Conservation (phyloP, 1,140 invertebrate genomes). For the Reticulitermes speratus region DNA sequence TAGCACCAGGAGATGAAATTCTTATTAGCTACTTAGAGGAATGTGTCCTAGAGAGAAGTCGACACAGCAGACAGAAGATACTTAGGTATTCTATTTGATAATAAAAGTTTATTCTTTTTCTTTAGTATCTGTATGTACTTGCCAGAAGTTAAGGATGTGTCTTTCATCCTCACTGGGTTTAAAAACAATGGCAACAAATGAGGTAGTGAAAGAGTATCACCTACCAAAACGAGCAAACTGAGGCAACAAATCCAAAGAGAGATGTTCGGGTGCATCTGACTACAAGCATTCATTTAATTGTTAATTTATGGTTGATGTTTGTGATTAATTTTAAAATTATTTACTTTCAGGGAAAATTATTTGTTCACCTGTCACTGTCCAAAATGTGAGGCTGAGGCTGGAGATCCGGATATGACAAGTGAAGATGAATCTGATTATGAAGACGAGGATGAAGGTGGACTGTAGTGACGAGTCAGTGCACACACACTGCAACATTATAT, state of each 20-base stretch:
- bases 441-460: neutral
- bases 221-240: too few species aligned
- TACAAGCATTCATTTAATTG: too few species aligned
- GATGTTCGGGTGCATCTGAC: too few species aligned
- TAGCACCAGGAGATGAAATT: conserved; percentile 83
- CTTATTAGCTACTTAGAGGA: conserved; percentile 89
- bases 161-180: neutral
- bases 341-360: conserved; percentile 72
- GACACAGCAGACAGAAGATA: conserved; percentile 78
- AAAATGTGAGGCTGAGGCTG: conserved; percentile 71
- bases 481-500: neutral
- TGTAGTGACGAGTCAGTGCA: too few species aligned
- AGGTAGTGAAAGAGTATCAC: too few species aligned
- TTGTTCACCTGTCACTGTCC: conserved; percentile 80
- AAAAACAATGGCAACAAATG: neutral
- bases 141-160: neutral
- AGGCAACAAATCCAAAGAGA: too few species aligned
- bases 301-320: too few species aligned
- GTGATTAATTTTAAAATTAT: neutral
- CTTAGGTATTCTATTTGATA: conserved; percentile 54
- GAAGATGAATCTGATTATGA: conserved; percentile 54
- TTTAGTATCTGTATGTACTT: neutral
- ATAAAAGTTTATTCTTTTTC: neutral
- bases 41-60: conserved; percentile 72
- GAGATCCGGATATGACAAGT: conserved; percentile 78